These are phyloP conservation scores for Myotis planiceps DNA, from an alignment of 2,797 vertebrate genomes.

Conservation along the genomic window DNA sequence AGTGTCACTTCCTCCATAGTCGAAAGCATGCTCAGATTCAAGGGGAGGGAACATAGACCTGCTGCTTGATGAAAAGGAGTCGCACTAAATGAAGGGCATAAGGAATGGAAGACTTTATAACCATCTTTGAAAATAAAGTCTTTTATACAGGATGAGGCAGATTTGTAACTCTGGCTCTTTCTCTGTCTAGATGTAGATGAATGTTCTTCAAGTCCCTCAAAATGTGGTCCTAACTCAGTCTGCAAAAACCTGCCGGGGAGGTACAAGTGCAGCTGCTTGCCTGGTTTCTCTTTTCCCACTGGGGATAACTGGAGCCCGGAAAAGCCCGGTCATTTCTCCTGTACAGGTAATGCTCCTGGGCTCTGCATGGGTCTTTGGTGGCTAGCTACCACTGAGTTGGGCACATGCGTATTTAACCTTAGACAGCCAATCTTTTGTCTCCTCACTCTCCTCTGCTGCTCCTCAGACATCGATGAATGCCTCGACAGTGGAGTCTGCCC, in stretches of 20 bases:
- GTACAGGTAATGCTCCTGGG: not conserved
- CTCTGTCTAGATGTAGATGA: conserved; percentile 55
- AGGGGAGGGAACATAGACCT: not conserved
- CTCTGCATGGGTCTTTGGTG: not conserved
- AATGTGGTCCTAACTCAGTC: not conserved
- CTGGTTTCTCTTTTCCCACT: conserved; percentile 42
- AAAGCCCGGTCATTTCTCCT: not conserved
- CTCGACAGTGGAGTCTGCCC: fast-evolving
- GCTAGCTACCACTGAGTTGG: fast-evolving
- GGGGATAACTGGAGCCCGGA: not conserved
- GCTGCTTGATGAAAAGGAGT: no score
- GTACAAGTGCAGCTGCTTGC: not conserved
- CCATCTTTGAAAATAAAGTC: not conserved
- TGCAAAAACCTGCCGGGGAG: not conserved
- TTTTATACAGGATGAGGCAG: not conserved
- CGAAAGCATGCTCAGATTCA: not conserved
- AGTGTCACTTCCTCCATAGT: no score
- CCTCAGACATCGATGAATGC: conserved; percentile 29
- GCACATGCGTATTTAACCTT: fast-evolving
- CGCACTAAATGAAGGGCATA: not conserved
- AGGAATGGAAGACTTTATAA: not conserved
- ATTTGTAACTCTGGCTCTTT: not conserved
- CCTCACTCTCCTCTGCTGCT: not conserved
- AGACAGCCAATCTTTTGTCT: not conserved
- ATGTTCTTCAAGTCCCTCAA: not conserved